Percentiles rank a stretch among this genome's conserved stretches.
Evolutionary conservation across 1,140 invertebrate genomes (phyloP).

Genomic region (Spodoptera litura): DNA sequence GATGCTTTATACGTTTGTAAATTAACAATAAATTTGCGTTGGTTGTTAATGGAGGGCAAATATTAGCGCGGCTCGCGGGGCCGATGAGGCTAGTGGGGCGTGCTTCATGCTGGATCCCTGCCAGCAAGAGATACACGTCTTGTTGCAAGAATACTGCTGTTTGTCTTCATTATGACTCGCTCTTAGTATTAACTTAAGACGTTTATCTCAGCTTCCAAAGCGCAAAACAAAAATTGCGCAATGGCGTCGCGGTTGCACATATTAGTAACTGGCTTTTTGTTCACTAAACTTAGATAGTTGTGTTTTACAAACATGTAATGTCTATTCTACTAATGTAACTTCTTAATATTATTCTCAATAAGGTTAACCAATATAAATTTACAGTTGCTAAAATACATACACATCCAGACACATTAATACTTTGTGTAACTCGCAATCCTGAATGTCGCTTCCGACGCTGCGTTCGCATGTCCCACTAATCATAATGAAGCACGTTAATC

Average conservation of each 20-base stretch:
- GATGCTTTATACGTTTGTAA: conserved; percentile 33
- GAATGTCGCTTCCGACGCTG: no score
- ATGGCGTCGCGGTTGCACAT: neutral
- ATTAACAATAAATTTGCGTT: conserved; percentile 40
- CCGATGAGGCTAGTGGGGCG: conserved; percentile 42
- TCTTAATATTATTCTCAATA: no score
- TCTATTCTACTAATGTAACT: no score
- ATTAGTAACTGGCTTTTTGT: no score
- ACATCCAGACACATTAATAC: no score
- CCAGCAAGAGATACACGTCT: conserved; percentile 49
- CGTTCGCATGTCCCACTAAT: no score
- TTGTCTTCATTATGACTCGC: conserved; percentile 57
- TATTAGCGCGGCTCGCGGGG: conserved; percentile 38
- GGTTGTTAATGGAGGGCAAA: conserved; percentile 48
- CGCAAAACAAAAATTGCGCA: conserved; percentile 16
- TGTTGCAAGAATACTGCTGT: conserved; percentile 52
- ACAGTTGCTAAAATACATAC: no score
- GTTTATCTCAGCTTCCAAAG: conserved; percentile 15
- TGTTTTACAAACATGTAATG: no score
- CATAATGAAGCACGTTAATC: neutral
- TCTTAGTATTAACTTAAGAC: conserved; percentile 42
- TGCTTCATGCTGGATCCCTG: conserved; percentile 51
- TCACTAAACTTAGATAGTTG: no score
- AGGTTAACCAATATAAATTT: no score
- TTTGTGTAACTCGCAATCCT: no score